Conservation (phyloP, 2,113 vertebrate species). For the Nothobranchius kuhntae region DNA sequence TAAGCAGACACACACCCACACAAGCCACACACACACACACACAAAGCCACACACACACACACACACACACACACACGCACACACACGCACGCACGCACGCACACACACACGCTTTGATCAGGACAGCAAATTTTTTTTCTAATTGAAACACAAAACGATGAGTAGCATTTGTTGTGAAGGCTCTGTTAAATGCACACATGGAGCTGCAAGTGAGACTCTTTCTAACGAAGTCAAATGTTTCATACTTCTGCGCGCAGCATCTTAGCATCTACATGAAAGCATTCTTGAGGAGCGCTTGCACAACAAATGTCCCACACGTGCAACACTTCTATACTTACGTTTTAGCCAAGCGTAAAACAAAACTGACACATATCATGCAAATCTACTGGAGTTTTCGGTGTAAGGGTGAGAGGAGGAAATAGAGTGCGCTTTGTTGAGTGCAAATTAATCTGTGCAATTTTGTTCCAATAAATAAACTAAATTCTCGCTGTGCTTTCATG, state of each 20-base stretch:
- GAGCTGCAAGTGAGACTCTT: conserved; percentile 24
- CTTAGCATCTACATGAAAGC: conserved; percentile 40
- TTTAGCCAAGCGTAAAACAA: conserved; percentile 55
- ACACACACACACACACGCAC: conserved; percentile 55
- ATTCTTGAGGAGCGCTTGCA: conserved; percentile 46
- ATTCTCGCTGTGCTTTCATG: too few relatives aligned
- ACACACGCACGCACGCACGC: conserved; percentile 69
- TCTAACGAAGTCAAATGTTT: too few relatives aligned
- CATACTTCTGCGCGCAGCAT: background rate
- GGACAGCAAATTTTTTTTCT: conserved; percentile 18
- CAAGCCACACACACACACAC: conserved; percentile 69
- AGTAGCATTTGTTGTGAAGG: conserved; percentile 51
- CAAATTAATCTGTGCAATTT: conserved; percentile 17
- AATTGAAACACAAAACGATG: conserved; percentile 45
- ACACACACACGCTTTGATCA: conserved; percentile 48
- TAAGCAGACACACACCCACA: conserved; percentile 70
- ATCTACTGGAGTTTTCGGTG: conserved; percentile 23
- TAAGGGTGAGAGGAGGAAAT: conserved; percentile 1
- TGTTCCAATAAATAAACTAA: too few relatives aligned
- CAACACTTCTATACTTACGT: conserved; percentile 48
- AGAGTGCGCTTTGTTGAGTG: conserved; percentile 32
- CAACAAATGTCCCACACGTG: conserved; percentile 71
- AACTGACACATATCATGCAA: conserved; percentile 62
- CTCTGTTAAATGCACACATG: conserved; percentile 36
- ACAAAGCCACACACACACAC: conserved; percentile 58